Conservation (phyloP, 2,113 vertebrate species). For the Ptilonorhynchus violaceus region DNA sequence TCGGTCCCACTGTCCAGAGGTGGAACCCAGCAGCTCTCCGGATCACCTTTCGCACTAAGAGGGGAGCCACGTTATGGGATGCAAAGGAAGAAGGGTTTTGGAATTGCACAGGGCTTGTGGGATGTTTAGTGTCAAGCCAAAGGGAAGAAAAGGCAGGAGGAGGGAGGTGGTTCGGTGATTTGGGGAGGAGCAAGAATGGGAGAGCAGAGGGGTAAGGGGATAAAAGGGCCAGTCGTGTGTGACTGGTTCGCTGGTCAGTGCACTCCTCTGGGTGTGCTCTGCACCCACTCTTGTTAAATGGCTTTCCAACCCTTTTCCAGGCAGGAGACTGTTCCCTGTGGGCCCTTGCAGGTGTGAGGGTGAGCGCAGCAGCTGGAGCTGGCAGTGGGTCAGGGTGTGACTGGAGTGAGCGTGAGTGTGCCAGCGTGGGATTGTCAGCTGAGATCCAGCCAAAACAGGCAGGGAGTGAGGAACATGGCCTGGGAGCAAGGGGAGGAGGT, state of each 20-base stretch:
- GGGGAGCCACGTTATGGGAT: neutral
- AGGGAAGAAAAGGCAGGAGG: neutral
- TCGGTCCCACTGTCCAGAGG: neutral
- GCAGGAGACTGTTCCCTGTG: neutral
- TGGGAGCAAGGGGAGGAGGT: neutral
- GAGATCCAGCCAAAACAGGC: neutral
- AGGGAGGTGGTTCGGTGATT: neutral
- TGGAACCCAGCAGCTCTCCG: neutral
- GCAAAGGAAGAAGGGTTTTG: neutral
- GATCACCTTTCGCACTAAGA: neutral
- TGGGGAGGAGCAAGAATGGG: neutral
- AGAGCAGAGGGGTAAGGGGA: neutral
- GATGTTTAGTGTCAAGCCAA: neutral
- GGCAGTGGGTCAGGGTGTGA: accelerated
- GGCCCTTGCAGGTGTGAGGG: neutral
- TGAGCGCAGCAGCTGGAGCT: neutral
- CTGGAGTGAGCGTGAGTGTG: accelerated
- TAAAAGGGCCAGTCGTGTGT: neutral
- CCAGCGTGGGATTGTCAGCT: neutral
- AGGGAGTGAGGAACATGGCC: neutral
- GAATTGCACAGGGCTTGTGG: neutral
- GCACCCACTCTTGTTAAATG: neutral
- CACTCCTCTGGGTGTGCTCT: neutral
- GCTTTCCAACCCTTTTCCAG: neutral
- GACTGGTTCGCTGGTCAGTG: neutral